Base-by-base conservation (phyloP, 92 coral and sea anemone species). In the Bergia sp. region DNA sequence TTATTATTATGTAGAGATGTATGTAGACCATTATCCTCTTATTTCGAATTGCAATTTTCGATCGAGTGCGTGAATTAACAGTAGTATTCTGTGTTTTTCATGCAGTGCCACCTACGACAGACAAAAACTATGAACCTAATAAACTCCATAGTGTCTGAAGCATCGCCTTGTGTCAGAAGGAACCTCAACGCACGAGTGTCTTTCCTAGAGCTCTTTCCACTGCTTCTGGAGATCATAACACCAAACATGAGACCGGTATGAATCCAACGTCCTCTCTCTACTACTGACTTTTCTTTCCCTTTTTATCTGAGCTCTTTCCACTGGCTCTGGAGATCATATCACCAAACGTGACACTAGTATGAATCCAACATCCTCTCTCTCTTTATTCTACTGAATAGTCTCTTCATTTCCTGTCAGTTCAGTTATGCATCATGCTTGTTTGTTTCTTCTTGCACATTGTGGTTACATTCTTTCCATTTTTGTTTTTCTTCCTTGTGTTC, bases 241-340 rank as follows among this genome's bases (percentile, higher is more conserved):
- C 99, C 99, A 4, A 90, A 93, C 18, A 87, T 95, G 82, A 94
- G 99, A 88, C 99, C 99, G 91, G 99, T 97, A 93, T 37, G 66
- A 16, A 55, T 49, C 23, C 3, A 29, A 13, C 2, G 0, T 43
- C 61, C 21, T 20, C 58, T 67, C 49, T 79, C 49, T 36, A 74
- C 45, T 36, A 23, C 38, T 47, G 20, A 11, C 64, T 23, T 21
- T 78, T 20, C 23, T 13, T 23, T 7, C 13, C 18, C 2, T n/a
- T 15, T 5, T 29, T 29, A 29, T 29, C 15, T 16, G 99, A 97
- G 45, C 85, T 95, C 37, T 89, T 97, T 64, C 99, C 98, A 3
- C 88, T 86, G 41, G 81, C 95, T 36, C 85, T 97, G 37, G 97
- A 94, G 73, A 90, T 97, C 74, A 92, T 97, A 41, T 94, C 99